A percentile compares a stretch with the other conserved stretches of the same genome.
phyloP scores from a whole-genome alignment of 2,888 invertebrate genomes.

The Epinotia nisella region DNA sequence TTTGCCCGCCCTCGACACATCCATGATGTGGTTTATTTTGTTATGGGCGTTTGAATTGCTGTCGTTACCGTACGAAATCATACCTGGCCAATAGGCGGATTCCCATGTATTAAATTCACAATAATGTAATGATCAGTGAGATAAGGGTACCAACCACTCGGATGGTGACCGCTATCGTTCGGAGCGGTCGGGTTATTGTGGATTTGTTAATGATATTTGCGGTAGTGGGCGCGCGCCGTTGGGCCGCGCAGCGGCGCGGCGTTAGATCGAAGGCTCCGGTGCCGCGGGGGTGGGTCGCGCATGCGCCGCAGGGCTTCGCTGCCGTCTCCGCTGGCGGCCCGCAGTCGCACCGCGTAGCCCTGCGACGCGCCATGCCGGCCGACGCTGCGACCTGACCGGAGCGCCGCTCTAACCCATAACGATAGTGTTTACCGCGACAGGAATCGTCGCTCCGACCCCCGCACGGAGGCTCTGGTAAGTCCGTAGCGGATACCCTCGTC shows the following conservation, averaged over 20 bases:
- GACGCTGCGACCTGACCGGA: slow-evolving; percentile 76
- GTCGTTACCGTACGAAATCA: neutral
- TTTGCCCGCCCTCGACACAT: neutral
- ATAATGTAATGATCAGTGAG: neutral
- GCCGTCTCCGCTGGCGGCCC: slow-evolving; percentile 67
- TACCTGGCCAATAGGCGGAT: too few relatives aligned
- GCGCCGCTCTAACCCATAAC: slow-evolving; percentile 66
- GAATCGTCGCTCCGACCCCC: slow-evolving; percentile 59
- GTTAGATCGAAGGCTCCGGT: slow-evolving; percentile 76
- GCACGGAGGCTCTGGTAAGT: slow-evolving; percentile 77
- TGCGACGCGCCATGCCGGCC: slow-evolving; percentile 77
- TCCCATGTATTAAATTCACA: neutral
- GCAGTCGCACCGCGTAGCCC: slow-evolving; percentile 79
- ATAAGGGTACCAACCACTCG: slow-evolving; percentile 32
- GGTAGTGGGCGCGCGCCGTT: slow-evolving; percentile 69
- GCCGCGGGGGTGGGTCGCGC: slow-evolving; percentile 61
- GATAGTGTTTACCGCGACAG: slow-evolving; percentile 67
- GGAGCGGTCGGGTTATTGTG: slow-evolving; percentile 69
- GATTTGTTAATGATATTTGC: slow-evolving; percentile 75
- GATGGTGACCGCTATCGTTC: slow-evolving; percentile 61
- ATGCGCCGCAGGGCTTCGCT: slow-evolving; percentile 65
- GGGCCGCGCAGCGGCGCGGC: slow-evolving; percentile 66
- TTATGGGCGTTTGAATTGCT: slow-evolving; percentile 7
- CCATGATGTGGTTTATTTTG: neutral
- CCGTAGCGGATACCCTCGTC: slow-evolving; percentile 56